These are phyloP conservation scores for Prosopocoilus inquinatus DNA, from an alignment of 2,888 invertebrate species.

Conservation along the genomic window DNA sequence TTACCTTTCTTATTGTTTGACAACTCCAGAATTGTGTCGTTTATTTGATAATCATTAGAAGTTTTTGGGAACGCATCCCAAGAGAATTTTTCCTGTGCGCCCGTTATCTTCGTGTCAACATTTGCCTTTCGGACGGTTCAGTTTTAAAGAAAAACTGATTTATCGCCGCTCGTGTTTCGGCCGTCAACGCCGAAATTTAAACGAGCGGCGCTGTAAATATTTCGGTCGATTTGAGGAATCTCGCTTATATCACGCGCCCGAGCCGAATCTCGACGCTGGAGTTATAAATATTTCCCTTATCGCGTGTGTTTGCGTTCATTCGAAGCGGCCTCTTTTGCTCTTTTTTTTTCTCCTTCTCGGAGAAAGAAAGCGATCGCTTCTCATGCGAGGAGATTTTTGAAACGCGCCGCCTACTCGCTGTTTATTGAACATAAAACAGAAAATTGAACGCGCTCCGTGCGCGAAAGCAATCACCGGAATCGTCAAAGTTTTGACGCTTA, in stretches of 20 bases:
- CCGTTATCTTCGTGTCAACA: not conserved
- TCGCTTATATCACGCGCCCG: not conserved
- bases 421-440: not conserved
- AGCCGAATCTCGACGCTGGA: not conserved
- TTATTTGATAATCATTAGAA: too few species aligned
- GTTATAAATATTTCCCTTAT: slow-evolving; percentile 17
- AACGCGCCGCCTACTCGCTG: not conserved
- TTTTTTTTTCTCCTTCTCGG: not conserved
- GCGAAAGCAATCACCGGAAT: too few species aligned
- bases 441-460: too few species aligned
- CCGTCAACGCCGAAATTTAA: too few species aligned
- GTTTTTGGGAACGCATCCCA: too few species aligned
- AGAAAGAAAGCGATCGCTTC: not conserved
- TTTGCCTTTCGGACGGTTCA: slow-evolving; percentile 6
- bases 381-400: not conserved
- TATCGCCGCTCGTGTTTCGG: not conserved
- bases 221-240: slow-evolving; percentile 1
- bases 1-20: too few species aligned
- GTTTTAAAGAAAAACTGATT: slow-evolving; percentile 6
- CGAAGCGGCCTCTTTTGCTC: slow-evolving; percentile 7
- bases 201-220: not conserved
- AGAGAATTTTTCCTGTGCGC: too few species aligned
- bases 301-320: slow-evolving; percentile 11
- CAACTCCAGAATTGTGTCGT: too few species aligned
- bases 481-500: too few species aligned